Evolutionary conservation across 2,113 vertebrate genomes (phyloP).

Genomic region (Chionis minor): DNA sequence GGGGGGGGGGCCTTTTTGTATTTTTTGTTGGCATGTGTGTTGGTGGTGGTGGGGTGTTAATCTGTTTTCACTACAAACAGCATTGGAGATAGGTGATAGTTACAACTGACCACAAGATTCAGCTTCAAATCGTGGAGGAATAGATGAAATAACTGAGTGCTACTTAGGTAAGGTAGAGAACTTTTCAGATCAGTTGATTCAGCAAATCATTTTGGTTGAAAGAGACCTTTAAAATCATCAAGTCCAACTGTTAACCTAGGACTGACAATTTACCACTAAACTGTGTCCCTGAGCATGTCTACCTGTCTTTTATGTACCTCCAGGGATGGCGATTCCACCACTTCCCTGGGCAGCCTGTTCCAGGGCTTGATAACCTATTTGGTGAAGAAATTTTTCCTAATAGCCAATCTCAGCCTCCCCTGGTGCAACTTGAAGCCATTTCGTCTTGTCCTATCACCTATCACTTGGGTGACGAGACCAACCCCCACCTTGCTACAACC

Average conservation of each 20-base stretch:
- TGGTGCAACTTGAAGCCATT: neutral
- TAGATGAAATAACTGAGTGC: neutral
- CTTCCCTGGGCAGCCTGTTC: neutral
- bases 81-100: neutral
- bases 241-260: neutral
- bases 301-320: neutral
- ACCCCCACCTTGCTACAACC: too few relatives aligned
- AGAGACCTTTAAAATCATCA: neutral
- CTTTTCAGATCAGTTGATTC: neutral
- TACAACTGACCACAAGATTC: neutral
- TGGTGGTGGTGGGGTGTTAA: neutral
- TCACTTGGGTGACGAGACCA: neutral
- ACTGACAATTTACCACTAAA: neutral
- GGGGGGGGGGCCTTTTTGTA: neutral
- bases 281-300: neutral
- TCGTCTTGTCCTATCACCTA: neutral
- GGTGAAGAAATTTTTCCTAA: neutral
- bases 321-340: neutral
- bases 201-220: neutral
- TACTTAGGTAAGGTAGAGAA: neutral
- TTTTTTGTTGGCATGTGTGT: neutral
- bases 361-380: neutral
- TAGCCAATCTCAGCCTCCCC: neutral
- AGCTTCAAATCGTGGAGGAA: neutral
- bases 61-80: neutral